phyloP scores from a whole-genome alignment of 2,113 vertebrate species.

The Chroicocephalus ridibundus region DNA sequence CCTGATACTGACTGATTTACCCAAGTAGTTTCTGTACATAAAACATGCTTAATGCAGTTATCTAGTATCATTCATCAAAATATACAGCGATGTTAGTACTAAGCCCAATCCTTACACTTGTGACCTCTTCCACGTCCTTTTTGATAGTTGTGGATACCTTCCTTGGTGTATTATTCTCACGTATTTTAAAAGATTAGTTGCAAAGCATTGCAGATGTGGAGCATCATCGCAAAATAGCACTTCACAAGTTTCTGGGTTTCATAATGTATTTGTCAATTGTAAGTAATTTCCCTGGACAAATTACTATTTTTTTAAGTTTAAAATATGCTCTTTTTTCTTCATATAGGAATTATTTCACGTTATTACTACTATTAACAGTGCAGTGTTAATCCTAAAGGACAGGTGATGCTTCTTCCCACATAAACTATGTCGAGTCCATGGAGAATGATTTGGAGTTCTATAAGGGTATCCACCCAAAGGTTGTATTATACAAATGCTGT shows the following conservation, averaged over 20 bases:
- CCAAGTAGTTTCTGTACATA: background rate
- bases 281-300: background rate
- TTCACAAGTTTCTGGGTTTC: background rate
- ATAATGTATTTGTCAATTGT: background rate
- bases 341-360: background rate
- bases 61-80: background rate
- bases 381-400: background rate
- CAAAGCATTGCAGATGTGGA: background rate
- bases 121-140: background rate
- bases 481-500: background rate
- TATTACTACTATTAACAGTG: background rate
- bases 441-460: background rate
- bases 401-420: background rate
- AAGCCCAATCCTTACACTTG: background rate
- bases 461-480: background rate
- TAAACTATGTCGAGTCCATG: background rate
- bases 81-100: accelerated
- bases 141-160: background rate
- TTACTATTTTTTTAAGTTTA: background rate
- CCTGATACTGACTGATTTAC: background rate
- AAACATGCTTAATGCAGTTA: background rate
- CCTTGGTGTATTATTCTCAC: background rate
- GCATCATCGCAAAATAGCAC: background rate
- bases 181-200: background rate
- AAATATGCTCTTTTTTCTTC: background rate